Evolutionary conservation across 2,797 vertebrate genomes (phyloP), one percentile per base, ranked within the genome.

Genomic region (Pogonophryne albipinna): DNA sequence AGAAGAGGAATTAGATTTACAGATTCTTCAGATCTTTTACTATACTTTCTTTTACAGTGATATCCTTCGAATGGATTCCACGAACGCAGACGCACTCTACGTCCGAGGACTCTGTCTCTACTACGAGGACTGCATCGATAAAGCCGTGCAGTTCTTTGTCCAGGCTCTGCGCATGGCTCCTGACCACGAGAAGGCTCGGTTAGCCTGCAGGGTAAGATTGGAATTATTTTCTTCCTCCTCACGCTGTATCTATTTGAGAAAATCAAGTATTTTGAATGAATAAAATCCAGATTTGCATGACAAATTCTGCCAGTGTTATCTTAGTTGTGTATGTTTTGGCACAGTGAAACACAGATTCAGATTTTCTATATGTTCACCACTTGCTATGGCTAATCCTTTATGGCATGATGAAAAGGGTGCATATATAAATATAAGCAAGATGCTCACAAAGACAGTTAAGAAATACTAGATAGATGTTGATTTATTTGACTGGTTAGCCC

Each of bases 81-180:
- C 97, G 0, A 99, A 99, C 0, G 97, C 96, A 0, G 98, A 99
- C 0, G 98, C 97, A 0, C 93, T 99, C 1, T 99, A 98, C 0
- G 97, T 99, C 6, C 94, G 97, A 1, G 97, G 98, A 50, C 95
- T 99, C 74, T 99, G 98, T 92, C 96, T 99, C 50, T 99, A 98
- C 85, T 99, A 98, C 0, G 97, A 98, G 90, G 97, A 99, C 92
- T 98, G 97, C 82, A 98, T 99, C 0, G 97, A 99, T 86, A 98
- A 99, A 82, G 98, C 98, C 0, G 97, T 99, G 71, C 97, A 99
- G 91, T 99, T 98, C 90, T 99, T 99, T 3, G 88, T 98, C 38
- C 98, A 99, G 85, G 97, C 97, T 13, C 96, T 99, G 82, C 95
- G 96, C 74, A 99, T 99, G 97, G 97, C 97, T 64, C 97, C 98